A percentile compares a stretch with the other conserved stretches of the same genome.
Conservation (phyloP, 1,140 invertebrate genomes). For the Drosophila truncata region DNA sequence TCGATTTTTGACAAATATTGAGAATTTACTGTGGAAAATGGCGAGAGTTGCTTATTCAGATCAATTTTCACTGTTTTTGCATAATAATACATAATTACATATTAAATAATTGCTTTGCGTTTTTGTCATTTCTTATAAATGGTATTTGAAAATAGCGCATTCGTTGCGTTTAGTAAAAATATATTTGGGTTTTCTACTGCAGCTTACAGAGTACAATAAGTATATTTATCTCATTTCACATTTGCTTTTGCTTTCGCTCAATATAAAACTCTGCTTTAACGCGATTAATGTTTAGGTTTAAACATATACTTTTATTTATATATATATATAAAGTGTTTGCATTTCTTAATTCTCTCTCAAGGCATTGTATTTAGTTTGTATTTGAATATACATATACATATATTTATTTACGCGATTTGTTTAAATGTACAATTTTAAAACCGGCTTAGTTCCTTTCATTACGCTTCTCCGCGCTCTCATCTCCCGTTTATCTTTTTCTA, state of each 20-base stretch:
- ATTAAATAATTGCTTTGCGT: slow-evolving; percentile 83
- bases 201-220: slow-evolving; percentile 63
- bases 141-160: slow-evolving; percentile 80
- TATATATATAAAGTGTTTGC: slow-evolving; percentile 67
- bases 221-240: slow-evolving; percentile 53
- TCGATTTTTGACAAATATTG: slow-evolving; percentile 40
- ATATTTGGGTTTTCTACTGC: slow-evolving; percentile 80
- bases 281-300: slow-evolving; percentile 52
- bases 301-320: slow-evolving; percentile 49
- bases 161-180: slow-evolving; percentile 81
- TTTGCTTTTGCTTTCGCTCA: slow-evolving; percentile 54
- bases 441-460: slow-evolving; percentile 81
- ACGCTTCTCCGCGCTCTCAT: slow-evolving; percentile 40
- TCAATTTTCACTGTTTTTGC: slow-evolving; percentile 50
- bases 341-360: slow-evolving; percentile 75
- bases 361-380: slow-evolving; percentile 73
- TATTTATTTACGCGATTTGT: slow-evolving; percentile 49
- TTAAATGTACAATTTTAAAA: slow-evolving; percentile 84
- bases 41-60: slow-evolving; percentile 27
- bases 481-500: slow-evolving; percentile 22
- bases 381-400: slow-evolving; percentile 30
- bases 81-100: slow-evolving; percentile 77
- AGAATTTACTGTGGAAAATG: slow-evolving; percentile 35
- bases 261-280: slow-evolving; percentile 57
- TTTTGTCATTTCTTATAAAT: slow-evolving; percentile 79